A percentile compares a stretch with the other conserved stretches of the same genome.
These are phyloP conservation scores for Myiopsitta monachus DNA, from an alignment of 2,113 vertebrate genomes.

Conservation along the genomic window DNA sequence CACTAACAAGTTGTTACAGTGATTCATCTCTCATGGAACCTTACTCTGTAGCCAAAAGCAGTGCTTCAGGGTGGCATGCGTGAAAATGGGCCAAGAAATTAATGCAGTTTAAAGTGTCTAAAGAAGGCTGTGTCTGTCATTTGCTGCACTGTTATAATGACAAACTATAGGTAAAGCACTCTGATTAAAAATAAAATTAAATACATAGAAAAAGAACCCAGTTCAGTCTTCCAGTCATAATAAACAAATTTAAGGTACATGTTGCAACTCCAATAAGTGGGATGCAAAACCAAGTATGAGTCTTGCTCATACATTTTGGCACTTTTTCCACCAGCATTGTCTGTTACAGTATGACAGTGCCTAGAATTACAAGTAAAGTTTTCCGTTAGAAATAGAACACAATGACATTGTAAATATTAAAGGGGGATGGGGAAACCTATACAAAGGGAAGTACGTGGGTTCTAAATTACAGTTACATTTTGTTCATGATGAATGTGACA, in stretches of 20 bases:
- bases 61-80: background rate
- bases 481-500: constrained; percentile 1
- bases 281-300: background rate
- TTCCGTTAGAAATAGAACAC: constrained; percentile 24
- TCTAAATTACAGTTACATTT: constrained; percentile 9
- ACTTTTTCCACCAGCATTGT: background rate
- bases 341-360: background rate
- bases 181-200: background rate
- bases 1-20: background rate
- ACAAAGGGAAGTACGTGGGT: constrained; percentile 2
- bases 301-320: background rate
- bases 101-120: background rate
- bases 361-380: background rate
- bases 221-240: background rate
- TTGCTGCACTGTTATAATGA: background rate
- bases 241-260: background rate
- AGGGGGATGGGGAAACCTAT: background rate
- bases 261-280: background rate
- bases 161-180: background rate
- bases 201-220: background rate
- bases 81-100: background rate
- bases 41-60: background rate
- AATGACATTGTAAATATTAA: constrained; percentile 34
- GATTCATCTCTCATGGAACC: background rate
- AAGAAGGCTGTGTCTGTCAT: background rate